A percentile compares a stretch with the other conserved stretches of the same genome.
These are phyloP conservation scores for Eurystomus glaucurus DNA, from an alignment of 2,797 vertebrate species.

Conservation along the genomic window DNA sequence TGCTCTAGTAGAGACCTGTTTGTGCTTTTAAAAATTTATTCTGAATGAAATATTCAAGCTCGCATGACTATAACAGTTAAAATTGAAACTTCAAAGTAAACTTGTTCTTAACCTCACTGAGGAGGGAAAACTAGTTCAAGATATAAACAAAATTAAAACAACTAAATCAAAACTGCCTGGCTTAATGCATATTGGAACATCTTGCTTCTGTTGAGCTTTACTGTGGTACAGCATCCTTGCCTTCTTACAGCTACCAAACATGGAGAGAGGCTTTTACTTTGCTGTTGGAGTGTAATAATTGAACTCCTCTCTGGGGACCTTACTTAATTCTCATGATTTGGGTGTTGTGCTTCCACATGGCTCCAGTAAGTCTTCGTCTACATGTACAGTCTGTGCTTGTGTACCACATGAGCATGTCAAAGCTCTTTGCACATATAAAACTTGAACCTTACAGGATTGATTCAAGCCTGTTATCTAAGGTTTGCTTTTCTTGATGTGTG, in stretches of 20 bases:
- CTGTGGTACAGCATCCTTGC: not conserved
- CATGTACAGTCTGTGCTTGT: not conserved
- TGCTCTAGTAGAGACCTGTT: not conserved
- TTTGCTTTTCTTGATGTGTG: slow-evolving; percentile 3
- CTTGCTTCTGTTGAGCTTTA: not conserved
- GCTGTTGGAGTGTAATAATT: not conserved
- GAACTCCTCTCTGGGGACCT: not conserved
- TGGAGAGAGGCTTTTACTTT: not conserved
- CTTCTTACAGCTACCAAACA: not conserved
- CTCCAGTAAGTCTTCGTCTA: not conserved
- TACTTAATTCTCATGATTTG: not conserved
- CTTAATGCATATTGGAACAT: not conserved
- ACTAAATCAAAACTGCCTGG: not conserved
- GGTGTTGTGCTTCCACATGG: not conserved
- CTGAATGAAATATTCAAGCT: slow-evolving; percentile 43
- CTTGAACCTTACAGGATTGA: not conserved
- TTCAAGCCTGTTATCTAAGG: not conserved
- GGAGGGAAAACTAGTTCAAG: slow-evolving; percentile 24
- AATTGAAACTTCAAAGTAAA: slow-evolving; percentile 59
- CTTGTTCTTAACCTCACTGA: slow-evolving; percentile 19
- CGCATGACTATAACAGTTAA: slow-evolving; percentile 43
- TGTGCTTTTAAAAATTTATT: slow-evolving; percentile 50
- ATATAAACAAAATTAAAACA: slow-evolving; percentile 41
- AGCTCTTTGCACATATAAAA: not conserved
- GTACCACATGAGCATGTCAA: not conserved